Evolutionary conservation across 37 sponge, comb jelly and placozoan genomes (phyloP).

Genomic region (Tethya wilhelma): DNA sequence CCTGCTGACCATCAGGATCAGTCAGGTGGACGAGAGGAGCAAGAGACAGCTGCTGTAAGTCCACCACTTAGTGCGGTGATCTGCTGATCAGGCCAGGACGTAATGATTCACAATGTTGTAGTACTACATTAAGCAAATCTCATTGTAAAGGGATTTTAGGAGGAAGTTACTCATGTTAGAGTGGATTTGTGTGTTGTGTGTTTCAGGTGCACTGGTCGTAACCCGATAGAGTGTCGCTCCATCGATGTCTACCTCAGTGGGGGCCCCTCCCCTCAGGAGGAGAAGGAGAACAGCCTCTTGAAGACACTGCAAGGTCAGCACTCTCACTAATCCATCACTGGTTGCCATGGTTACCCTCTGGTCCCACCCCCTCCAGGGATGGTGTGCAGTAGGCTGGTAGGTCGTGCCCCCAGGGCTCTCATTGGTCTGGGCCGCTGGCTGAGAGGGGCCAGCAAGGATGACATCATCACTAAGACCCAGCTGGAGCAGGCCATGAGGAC

Average conservation of each 20-base stretch:
- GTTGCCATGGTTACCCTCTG: background rate
- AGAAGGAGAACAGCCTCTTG: constrained; percentile 27
- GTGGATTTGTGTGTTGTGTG: background rate
- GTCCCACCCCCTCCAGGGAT: constrained; percentile 41
- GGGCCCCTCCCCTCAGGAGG: background rate
- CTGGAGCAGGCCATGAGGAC: constrained; percentile 42
- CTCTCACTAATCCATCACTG: background rate
- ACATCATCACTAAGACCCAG: constrained; percentile 6
- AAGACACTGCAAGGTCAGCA: constrained; percentile 68
- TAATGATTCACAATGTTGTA: background rate
- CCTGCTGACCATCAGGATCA: constrained; percentile 42
- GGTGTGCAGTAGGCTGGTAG: constrained; percentile 66
- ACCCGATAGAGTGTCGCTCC: constrained; percentile 21
- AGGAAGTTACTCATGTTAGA: background rate
- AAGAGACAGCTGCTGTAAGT: constrained; percentile 63
- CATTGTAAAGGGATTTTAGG: background rate
- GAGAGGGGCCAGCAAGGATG: background rate
- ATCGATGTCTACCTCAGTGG: constrained; percentile 16
- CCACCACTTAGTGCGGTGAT: background rate
- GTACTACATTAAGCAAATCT: background rate
- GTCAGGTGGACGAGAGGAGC: constrained; percentile 31
- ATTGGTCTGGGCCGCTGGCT: constrained; percentile 63
- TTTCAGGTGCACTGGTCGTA: constrained; percentile 46
- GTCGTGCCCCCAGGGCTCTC: constrained; percentile 85
- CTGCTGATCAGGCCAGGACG: too few relatives aligned